Percentiles rank a stretch among this genome's conserved stretches.
These are phyloP conservation scores for Eucidaris tribuloides DNA, from an alignment of 35 echinoderm and acorn worm genomes.

Conservation along the genomic window DNA sequence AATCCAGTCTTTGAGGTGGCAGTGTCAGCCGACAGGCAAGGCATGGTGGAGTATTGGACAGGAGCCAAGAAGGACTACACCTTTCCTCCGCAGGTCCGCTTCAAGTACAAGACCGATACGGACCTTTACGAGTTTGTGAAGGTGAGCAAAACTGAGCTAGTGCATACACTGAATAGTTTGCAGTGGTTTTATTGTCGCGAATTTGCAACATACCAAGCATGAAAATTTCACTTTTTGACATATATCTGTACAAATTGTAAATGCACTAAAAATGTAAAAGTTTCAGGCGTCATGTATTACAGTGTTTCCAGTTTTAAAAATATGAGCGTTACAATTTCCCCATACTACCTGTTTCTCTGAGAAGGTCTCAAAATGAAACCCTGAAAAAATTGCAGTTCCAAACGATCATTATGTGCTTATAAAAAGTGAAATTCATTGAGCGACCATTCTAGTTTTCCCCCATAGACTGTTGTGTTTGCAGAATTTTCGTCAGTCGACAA, in stretches of 20 bases:
- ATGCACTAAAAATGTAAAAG: background rate
- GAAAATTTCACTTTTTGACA: no score
- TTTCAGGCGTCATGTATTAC: background rate
- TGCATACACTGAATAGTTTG: background rate
- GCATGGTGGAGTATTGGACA: slow-evolving; percentile 94
- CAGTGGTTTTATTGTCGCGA: background rate
- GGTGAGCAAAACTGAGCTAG: no score
- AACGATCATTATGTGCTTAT: no score
- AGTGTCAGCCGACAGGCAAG: slow-evolving; percentile 74
- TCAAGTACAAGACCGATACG: slow-evolving; percentile 95
- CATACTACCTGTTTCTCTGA: no score
- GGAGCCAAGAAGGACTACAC: slow-evolving; percentile 87
- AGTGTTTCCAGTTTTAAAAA: no score
- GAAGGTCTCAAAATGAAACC: no score
- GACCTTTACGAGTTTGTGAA: slow-evolving; percentile 99
- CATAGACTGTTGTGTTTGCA: no score
- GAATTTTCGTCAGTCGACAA: no score
- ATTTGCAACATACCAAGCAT: background rate
- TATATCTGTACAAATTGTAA: background rate
- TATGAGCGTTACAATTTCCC: background rate
- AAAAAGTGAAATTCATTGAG: no score
- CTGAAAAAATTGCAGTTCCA: no score
- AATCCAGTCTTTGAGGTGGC: slow-evolving; percentile 89
- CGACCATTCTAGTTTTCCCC: no score
- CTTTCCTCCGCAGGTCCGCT: slow-evolving; percentile 61